Percentiles rank a stretch among this genome's conserved stretches.
Conservation (phyloP, 2,888 invertebrate genomes). For the Drepana falcataria region DNA sequence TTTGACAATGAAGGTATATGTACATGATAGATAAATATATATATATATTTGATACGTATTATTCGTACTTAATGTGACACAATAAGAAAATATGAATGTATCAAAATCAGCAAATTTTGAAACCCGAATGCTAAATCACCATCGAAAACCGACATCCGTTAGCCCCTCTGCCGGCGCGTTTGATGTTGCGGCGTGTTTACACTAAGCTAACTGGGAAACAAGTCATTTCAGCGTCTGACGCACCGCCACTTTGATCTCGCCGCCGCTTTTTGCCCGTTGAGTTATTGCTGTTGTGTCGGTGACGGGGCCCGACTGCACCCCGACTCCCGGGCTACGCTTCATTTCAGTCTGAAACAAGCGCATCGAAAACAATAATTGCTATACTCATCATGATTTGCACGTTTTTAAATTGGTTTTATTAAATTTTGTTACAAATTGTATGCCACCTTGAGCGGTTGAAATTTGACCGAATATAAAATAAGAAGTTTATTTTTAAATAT, state of each 20-base stretch:
- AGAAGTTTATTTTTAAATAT: no score
- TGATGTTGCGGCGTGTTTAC: slow-evolving; percentile 73
- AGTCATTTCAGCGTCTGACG: slow-evolving; percentile 65
- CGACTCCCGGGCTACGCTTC: slow-evolving; percentile 46
- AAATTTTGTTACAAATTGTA: no score
- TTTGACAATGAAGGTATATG: no score
- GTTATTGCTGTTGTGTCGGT: slow-evolving; percentile 46
- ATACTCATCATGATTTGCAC: slow-evolving; percentile 3
- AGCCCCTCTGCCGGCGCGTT: slow-evolving; percentile 49
- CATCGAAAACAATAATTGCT: slow-evolving; percentile 1
- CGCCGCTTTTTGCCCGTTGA: slow-evolving; percentile 58
- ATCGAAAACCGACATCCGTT: slow-evolving; percentile 12
- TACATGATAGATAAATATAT: no score
- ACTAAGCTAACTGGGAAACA: slow-evolving; percentile 74
- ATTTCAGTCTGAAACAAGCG: slow-evolving; percentile 21
- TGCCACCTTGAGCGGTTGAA: no score
- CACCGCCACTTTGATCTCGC: slow-evolving; percentile 65
- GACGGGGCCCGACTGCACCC: slow-evolving; percentile 28
- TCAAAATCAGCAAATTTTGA: slow-evolving; percentile 6
- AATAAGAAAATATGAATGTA: no score
- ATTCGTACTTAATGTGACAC: no score
- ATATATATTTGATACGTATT: no score
- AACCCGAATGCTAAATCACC: slow-evolving; percentile 13
- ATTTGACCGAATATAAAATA: no score
- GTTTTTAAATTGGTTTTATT: not conserved